These are phyloP conservation scores for Ciconia nigra DNA, from an alignment of 2,797 vertebrate genomes.

Conservation along the genomic window DNA sequence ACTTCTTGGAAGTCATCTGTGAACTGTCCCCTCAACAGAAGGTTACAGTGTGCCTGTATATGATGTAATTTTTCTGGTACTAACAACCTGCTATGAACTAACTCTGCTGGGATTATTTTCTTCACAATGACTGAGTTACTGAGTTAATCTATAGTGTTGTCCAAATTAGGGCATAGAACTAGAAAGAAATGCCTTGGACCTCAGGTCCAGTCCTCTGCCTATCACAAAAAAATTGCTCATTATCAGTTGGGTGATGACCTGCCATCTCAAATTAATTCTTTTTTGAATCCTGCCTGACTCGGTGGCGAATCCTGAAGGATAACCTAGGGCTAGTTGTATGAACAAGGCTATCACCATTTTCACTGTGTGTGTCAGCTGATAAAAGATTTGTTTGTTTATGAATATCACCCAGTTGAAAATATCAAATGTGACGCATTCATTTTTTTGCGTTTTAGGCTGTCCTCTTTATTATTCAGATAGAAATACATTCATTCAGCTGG, in stretches of 20 bases:
- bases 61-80: neutral
- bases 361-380: neutral
- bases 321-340: neutral
- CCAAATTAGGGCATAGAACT: neutral
- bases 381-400: neutral
- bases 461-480: neutral
- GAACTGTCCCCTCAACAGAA: neutral
- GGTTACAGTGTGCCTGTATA: neutral
- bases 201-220: neutral
- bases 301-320: neutral
- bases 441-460: neutral
- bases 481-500: neutral
- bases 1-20: neutral
- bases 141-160: neutral
- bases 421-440: neutral
- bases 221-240: neutral
- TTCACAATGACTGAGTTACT: neutral
- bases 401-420: neutral
- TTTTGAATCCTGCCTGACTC: neutral
- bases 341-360: neutral
- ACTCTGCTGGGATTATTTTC: neutral
- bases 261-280: neutral
- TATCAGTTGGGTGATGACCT: neutral
- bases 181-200: neutral
- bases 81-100: neutral